phyloP scores from a whole-genome alignment of 1,140 invertebrate genomes.

The Drosophila busckii region DNA sequence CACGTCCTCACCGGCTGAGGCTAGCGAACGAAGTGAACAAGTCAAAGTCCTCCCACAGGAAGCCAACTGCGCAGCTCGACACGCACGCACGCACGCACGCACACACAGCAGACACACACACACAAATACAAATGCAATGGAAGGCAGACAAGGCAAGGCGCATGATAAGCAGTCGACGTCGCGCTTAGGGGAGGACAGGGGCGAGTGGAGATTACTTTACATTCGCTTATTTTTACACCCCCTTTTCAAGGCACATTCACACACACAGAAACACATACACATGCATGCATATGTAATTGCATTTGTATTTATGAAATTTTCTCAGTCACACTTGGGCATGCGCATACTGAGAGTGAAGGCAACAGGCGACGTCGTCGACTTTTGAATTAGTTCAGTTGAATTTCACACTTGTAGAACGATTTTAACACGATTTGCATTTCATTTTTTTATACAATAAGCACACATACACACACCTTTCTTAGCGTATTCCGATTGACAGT shows the following conservation, averaged over 20 bases:
- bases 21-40: slow-evolving; percentile 38
- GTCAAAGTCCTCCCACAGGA: slow-evolving; percentile 74
- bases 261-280: slow-evolving; percentile 6
- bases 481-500: not conserved
- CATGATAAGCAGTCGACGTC: slow-evolving; percentile 57
- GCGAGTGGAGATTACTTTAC: slow-evolving; percentile 61
- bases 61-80: slow-evolving; percentile 66
- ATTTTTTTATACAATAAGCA: slow-evolving; percentile 1
- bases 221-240: slow-evolving; percentile 63
- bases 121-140: slow-evolving; percentile 4
- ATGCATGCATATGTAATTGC: not conserved
- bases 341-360: slow-evolving; percentile 3
- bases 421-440: no score
- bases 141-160: slow-evolving; percentile 27
- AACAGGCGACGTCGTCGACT: no score
- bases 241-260: slow-evolving; percentile 36
- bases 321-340: slow-evolving; percentile 15
- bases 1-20: slow-evolving; percentile 61
- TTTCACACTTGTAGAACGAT: slow-evolving; percentile 25
- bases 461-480: slow-evolving; percentile 37
- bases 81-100: slow-evolving; percentile 42
- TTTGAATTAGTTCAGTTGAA: slow-evolving; percentile 24
- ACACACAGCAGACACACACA: slow-evolving; percentile 15
- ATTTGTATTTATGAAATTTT: slow-evolving; percentile 7
- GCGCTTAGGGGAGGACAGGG: slow-evolving; percentile 57